phyloP scores from a whole-genome alignment of 2,797 vertebrate species.

The Sandelia bainsii region DNA sequence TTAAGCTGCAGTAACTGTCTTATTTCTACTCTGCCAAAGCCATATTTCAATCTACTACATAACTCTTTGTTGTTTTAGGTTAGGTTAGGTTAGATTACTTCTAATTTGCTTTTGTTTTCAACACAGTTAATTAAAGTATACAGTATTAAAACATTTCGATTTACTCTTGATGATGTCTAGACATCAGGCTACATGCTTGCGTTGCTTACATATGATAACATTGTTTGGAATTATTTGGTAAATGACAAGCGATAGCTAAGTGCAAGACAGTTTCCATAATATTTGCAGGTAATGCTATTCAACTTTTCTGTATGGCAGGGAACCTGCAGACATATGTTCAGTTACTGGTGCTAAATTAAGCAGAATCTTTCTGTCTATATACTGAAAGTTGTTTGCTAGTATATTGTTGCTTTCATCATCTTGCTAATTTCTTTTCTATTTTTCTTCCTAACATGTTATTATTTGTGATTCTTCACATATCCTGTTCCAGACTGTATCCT shows the following conservation, averaged over 20 bases:
- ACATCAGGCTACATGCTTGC: not conserved
- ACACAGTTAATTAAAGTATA: too few species aligned
- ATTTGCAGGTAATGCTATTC: not conserved
- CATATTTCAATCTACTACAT: not conserved
- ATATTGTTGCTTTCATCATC: slow-evolving; percentile 11
- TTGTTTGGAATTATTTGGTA: not conserved
- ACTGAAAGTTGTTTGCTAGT: not conserved
- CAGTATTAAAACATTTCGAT: not conserved
- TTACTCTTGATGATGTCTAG: not conserved
- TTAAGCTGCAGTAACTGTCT: not conserved
- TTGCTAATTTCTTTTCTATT: slow-evolving; percentile 5
- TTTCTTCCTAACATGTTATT: slow-evolving; percentile 19
- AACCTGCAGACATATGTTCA: not conserved
- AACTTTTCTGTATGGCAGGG: not conserved
- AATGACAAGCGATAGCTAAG: too few species aligned
- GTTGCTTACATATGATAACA: not conserved
- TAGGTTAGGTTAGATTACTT: too few species aligned
- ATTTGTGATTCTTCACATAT: slow-evolving; percentile 40
- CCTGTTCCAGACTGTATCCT: slow-evolving; percentile 43
- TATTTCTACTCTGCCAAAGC: not conserved
- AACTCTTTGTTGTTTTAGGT: not conserved
- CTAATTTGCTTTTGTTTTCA: too few species aligned
- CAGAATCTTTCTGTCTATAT: too few species aligned
- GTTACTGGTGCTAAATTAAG: not conserved
- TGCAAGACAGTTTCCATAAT: too few species aligned